Conservation (phyloP, 2,888 invertebrate species). For the Pemphredon lugubris region DNA sequence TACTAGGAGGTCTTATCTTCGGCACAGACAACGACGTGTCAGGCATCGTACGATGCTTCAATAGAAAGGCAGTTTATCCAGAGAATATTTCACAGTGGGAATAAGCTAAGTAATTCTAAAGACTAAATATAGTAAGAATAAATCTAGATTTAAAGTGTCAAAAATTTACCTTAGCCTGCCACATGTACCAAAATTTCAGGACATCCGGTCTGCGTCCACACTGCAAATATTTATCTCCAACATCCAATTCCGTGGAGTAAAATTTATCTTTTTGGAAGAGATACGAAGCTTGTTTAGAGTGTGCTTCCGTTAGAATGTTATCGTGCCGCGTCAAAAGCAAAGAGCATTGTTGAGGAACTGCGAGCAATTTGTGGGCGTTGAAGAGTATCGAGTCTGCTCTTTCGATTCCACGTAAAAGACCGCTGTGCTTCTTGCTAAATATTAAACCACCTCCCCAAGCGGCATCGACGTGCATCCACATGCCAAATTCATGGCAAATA, state of each 20-base stretch:
- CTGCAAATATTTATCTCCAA: slow-evolving; percentile 85
- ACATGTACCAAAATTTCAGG: slow-evolving; percentile 88
- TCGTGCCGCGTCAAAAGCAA: slow-evolving; percentile 80
- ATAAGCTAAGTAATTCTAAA: slow-evolving; percentile 3
- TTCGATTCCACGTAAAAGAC: slow-evolving; percentile 82
- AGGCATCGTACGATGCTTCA: slow-evolving; percentile 5
- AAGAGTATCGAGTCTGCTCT: slow-evolving; percentile 84
- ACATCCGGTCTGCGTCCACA: slow-evolving; percentile 88
- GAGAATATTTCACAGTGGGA: slow-evolving; percentile 3
- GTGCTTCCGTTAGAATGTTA: slow-evolving; percentile 80
- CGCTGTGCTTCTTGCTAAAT: slow-evolving; percentile 82
- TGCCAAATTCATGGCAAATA: slow-evolving; percentile 81
- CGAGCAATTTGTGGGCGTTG: slow-evolving; percentile 85
- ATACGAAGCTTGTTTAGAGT: slow-evolving; percentile 82
- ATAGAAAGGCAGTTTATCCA: slow-evolving; percentile 7
- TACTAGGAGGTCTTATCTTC: slow-evolving; percentile 42
- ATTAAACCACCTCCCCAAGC: slow-evolving; percentile 85
- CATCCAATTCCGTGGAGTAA: slow-evolving; percentile 82
- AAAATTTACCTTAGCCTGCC: slow-evolving; percentile 84
- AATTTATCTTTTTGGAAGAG: slow-evolving; percentile 84
- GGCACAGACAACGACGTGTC: slow-evolving; percentile 2
- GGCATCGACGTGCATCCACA: slow-evolving; percentile 85
- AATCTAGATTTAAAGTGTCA: not conserved
- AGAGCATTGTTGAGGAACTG: slow-evolving; percentile 84
- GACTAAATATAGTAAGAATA: not conserved